phyloP scores from a whole-genome alignment of 2,113 vertebrate genomes.

The Platichthys stellatus region DNA sequence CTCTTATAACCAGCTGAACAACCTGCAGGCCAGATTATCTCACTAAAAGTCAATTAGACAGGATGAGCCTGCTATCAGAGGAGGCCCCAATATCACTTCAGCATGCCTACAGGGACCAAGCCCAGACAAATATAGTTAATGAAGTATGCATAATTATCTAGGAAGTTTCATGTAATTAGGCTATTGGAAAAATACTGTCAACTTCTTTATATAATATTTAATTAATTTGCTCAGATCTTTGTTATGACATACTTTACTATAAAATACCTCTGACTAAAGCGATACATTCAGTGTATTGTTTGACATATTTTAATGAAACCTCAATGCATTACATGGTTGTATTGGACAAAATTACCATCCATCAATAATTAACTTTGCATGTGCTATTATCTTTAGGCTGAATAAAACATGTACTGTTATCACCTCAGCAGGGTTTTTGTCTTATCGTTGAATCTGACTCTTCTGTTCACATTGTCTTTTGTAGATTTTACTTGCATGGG shows the following conservation, averaged over 20 bases:
- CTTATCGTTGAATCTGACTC: no score
- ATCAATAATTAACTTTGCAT: background rate
- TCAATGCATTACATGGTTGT: background rate
- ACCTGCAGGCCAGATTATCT: conserved; percentile 31
- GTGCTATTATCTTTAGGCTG: no score
- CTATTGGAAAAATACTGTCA: background rate
- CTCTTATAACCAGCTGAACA: background rate
- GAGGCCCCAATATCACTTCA: background rate
- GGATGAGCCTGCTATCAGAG: background rate
- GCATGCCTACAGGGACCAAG: background rate
- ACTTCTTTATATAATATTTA: background rate
- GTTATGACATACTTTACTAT: background rate
- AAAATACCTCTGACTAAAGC: background rate
- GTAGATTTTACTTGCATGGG: no score
- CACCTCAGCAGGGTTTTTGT: no score
- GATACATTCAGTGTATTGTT: background rate
- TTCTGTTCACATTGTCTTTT: no score
- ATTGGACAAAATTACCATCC: background rate
- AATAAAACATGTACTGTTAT: no score
- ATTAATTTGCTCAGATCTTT: no score
- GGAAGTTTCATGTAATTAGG: background rate
- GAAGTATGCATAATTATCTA: background rate
- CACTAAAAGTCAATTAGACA: conserved; percentile 35
- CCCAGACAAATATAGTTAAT: background rate
- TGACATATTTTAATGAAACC: background rate